Evolutionary conservation across 2,888 invertebrate genomes (phyloP).

Genomic region (Lithophane leautieri): DNA sequence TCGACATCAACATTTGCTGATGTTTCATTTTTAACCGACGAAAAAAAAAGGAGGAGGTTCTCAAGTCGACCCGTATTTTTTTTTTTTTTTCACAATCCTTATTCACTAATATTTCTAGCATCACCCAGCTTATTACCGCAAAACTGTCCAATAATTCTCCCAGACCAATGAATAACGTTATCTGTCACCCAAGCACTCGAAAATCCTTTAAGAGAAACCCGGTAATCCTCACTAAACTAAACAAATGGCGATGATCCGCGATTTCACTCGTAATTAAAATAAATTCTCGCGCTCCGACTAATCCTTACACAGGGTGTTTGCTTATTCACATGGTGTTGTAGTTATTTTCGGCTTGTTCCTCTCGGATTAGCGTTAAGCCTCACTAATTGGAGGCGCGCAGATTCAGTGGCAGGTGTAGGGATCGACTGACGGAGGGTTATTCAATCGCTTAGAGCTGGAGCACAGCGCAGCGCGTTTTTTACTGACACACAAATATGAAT

Average conservation of each 20-base stretch:
- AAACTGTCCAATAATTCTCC: not conserved
- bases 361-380: constrained; percentile 81
- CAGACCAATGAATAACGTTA: constrained; percentile 37
- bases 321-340: constrained; percentile 80
- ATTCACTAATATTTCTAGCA: not conserved
- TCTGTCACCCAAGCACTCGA: constrained; percentile 31
- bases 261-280: constrained; percentile 75
- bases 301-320: constrained; percentile 72
- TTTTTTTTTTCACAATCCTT: too few relatives aligned
- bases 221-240: constrained; percentile 61
- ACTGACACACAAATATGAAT: not conserved
- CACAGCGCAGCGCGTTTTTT: not conserved
- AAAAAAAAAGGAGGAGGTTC: too few relatives aligned
- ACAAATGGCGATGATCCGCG: constrained; percentile 56
- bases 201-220: constrained; percentile 31
- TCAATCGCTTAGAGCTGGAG: constrained; percentile 2
- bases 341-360: constrained; percentile 83
- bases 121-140: not conserved
- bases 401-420: constrained; percentile 68
- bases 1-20: too few relatives aligned
- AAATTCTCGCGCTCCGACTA: constrained; percentile 73
- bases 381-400: constrained; percentile 83
- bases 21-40: too few relatives aligned
- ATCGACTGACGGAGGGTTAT: constrained; percentile 52
- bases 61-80: too few relatives aligned